Percentiles rank a stretch among this genome's conserved stretches.
phyloP scores from a whole-genome alignment of 2,888 invertebrate species.

The Palloptera scutellata region DNA sequence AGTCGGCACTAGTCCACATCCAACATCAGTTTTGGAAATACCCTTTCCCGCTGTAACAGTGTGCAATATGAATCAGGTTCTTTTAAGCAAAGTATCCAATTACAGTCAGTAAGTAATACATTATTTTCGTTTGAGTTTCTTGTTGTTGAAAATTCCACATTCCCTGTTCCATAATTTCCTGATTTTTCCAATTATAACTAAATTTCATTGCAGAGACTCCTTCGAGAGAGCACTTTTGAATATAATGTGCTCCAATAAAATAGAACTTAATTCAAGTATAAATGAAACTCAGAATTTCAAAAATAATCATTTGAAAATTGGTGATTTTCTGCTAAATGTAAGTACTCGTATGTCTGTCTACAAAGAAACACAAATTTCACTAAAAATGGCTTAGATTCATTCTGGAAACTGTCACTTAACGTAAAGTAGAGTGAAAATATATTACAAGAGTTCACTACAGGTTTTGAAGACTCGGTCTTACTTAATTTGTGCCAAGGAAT shows the following conservation, averaged over 20 bases:
- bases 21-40: slow-evolving; percentile 72
- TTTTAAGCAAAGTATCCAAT: slow-evolving; percentile 70
- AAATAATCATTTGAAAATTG: slow-evolving; percentile 42
- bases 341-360: not conserved
- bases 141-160: not conserved
- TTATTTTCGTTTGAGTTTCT: not conserved
- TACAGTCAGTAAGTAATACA: slow-evolving; percentile 52
- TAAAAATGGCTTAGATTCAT: too few relatives aligned
- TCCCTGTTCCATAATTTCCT: too few relatives aligned
- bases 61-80: slow-evolving; percentile 85
- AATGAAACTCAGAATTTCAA: slow-evolving; percentile 19
- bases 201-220: slow-evolving; percentile 41
- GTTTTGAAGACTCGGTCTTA: too few relatives aligned
- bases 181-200: not conserved
- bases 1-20: slow-evolving; percentile 77
- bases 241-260: slow-evolving; percentile 41
- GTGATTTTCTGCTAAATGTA: slow-evolving; percentile 45
- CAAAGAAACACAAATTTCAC: too few relatives aligned
- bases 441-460: too few relatives aligned
- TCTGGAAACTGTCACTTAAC: too few relatives aligned
- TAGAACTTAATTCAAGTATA: not conserved
- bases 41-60: slow-evolving; percentile 86
- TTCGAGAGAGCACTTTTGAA: slow-evolving; percentile 44
- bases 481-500: too few relatives aligned
- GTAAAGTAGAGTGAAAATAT: too few relatives aligned